These are phyloP conservation scores for Acrocera orbiculus DNA, from an alignment of 2,888 invertebrate genomes.

Conservation along the genomic window DNA sequence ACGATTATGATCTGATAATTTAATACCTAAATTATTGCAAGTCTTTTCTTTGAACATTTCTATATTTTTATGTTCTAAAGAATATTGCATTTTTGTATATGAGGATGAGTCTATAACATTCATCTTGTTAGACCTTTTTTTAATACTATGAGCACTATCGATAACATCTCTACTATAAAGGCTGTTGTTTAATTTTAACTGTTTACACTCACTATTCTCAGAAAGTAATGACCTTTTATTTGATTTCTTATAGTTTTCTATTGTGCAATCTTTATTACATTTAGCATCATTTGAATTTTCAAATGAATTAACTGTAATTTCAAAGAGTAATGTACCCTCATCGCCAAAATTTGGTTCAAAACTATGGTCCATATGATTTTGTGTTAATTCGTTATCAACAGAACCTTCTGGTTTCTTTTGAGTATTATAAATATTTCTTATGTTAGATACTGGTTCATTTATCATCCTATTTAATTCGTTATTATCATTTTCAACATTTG, in stretches of 20 bases:
- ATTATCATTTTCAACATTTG: no score
- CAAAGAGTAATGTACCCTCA: slow-evolving; percentile 5
- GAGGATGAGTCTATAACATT: slow-evolving; percentile 2
- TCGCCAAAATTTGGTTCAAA: slow-evolving; percentile 1
- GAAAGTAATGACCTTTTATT: slow-evolving; percentile 12
- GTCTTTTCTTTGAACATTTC: slow-evolving; percentile 9
- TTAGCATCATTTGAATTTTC: slow-evolving; percentile 1
- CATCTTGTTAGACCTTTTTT: slow-evolving; percentile 1
- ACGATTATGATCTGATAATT: no score
- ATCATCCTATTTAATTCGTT: no score
- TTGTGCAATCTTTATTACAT: slow-evolving; percentile 1
- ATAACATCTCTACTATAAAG: slow-evolving; percentile 3
- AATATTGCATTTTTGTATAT: slow-evolving; percentile 5
- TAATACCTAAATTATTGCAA: slow-evolving; percentile 8
- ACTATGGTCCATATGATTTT: no score
- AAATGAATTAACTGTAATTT: slow-evolving; percentile 9
- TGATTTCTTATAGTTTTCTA: not conserved
- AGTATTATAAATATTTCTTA: no score
- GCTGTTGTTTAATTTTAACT: slow-evolving; percentile 11
- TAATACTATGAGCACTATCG: slow-evolving; percentile 1
- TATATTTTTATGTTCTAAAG: slow-evolving; percentile 6
- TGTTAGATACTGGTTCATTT: no score
- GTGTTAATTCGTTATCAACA: not conserved
- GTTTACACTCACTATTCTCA: slow-evolving; percentile 11
- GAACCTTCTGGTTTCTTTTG: not conserved